Evolutionary conservation across 1,140 invertebrate species (phyloP), one percentile per base, ranked within the genome.

Genomic region (Pomacea maculata): DNA sequence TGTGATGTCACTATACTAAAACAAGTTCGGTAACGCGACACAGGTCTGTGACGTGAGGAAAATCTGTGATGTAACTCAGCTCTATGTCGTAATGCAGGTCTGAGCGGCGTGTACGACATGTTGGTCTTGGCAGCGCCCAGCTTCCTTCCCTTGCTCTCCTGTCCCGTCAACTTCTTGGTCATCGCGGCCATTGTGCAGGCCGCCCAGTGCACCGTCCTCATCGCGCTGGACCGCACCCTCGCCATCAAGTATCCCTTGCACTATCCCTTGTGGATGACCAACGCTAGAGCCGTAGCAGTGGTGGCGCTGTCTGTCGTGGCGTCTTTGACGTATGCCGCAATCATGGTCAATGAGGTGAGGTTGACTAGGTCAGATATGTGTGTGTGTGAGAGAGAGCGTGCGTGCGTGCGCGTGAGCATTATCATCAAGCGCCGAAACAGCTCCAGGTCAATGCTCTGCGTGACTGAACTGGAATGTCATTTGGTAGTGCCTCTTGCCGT

Each of bases 241-340:
- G 52, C 12, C 25, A 73, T 73, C 52, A 73, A 45, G 29, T 73
- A 73, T 29, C 45, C 71, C 15, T 21, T 73, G 25, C 25, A 52
- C 19, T 73, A 73, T 29, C 71, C 71, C n/a, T 6, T 73, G 19
- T 73, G 71, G 71, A 73, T 73, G 71, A 73, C 71, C 25, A 52
- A 8, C 1, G 11, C 45, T 1, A 9, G 71, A 9, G 34, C 71
- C 52, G 71, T 34, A 10, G 71, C 71, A 15, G 71, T 73, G 25
- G 71, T 73, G 25, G 19, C 25, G 11, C 25, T 54, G 25, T 21
- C 71, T 10, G 71, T 73, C 10, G 25, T 73, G 29, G 25, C 52
- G 25, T 34, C 71, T 15, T 45, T 73, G 11, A 52, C 52, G 71
- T 73, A 73, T 52, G 25, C 71, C 15, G 71, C 71, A 15, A 11